A percentile compares a stretch with the other conserved stretches of the same genome.
phyloP scores from a whole-genome alignment of 2,113 vertebrate genomes.

The Thamnaconus septentrionalis region DNA sequence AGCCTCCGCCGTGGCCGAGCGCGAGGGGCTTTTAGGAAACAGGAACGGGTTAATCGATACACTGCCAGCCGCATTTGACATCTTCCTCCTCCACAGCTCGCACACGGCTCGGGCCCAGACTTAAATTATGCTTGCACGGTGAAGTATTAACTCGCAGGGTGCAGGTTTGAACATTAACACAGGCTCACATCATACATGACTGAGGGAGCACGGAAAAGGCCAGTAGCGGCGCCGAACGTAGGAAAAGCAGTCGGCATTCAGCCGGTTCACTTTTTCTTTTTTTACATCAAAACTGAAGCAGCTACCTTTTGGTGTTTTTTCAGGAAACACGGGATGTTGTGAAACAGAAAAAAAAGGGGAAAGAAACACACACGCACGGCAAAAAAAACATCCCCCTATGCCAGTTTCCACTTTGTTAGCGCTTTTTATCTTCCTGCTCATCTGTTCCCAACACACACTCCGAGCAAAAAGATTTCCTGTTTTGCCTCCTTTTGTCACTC shows the following conservation, averaged over 20 bases:
- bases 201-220: slow-evolving; percentile 51
- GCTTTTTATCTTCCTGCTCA: slow-evolving; percentile 92
- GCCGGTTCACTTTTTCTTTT: not conserved
- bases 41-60: not conserved
- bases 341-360: slow-evolving; percentile 64
- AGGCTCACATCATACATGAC: slow-evolving; percentile 49
- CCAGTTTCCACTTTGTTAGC: slow-evolving; percentile 96
- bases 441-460: slow-evolving; percentile 91
- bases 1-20: not conserved
- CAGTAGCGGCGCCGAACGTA: slow-evolving; percentile 34
- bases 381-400: slow-evolving; percentile 83
- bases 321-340: slow-evolving; percentile 80
- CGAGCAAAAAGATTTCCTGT: slow-evolving; percentile 95
- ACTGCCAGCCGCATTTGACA: slow-evolving; percentile 1
- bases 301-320: slow-evolving; percentile 74
- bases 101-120: slow-evolving; percentile 9
- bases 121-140: slow-evolving; percentile 41
- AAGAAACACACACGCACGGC: slow-evolving; percentile 73
- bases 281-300: slow-evolving; percentile 34
- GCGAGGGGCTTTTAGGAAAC: not conserved
- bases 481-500: slow-evolving; percentile 93
- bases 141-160: slow-evolving; percentile 74
- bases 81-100: not conserved
- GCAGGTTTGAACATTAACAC: slow-evolving; percentile 78
- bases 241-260: slow-evolving; percentile 17